phyloP scores from a whole-genome alignment of 2,888 invertebrate genomes.

The Drosophila limbata region DNA sequence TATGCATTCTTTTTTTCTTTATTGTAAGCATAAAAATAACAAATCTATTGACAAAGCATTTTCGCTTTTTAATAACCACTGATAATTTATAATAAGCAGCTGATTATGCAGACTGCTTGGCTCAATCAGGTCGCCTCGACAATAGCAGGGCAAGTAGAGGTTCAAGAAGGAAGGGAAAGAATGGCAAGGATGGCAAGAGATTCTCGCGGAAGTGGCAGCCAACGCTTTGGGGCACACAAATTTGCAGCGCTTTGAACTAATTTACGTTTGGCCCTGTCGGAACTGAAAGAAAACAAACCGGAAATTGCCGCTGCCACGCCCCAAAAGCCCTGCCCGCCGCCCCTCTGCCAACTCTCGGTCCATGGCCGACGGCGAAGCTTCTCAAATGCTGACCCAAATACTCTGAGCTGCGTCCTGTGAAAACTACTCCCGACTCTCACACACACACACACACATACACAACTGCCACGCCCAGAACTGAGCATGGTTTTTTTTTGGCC shows the following conservation, averaged over 20 bases:
- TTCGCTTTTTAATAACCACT: constrained; percentile 64
- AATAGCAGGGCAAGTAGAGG: background rate
- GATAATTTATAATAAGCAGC: constrained; percentile 74
- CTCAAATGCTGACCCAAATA: constrained; percentile 58
- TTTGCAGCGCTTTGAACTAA: constrained; percentile 76
- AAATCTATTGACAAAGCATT: constrained; percentile 66
- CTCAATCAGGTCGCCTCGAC: constrained; percentile 42
- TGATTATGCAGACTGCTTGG: constrained; percentile 59
- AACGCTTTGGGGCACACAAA: constrained; percentile 35
- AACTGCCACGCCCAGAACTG: constrained; percentile 21
- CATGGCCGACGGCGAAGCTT: constrained; percentile 35
- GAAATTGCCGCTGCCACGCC: constrained; percentile 73
- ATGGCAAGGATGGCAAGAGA: constrained; percentile 8
- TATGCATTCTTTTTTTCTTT: background rate
- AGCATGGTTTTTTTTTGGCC: constrained; percentile 28
- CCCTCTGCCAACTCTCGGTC: background rate
- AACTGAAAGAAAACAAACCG: constrained; percentile 79
- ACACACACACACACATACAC: constrained; percentile 2
- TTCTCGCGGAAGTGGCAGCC: constrained; percentile 21
- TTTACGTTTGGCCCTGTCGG: constrained; percentile 74
- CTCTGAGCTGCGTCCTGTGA: constrained; percentile 15
- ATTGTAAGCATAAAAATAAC: constrained; percentile 17
- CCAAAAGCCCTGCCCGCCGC: constrained; percentile 4
- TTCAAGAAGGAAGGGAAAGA: constrained; percentile 15
- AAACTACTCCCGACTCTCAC: constrained; percentile 14